These are phyloP conservation scores for Chionoecetes opilio DNA, from an alignment of 1,140 invertebrate genomes.

Conservation along the genomic window DNA sequence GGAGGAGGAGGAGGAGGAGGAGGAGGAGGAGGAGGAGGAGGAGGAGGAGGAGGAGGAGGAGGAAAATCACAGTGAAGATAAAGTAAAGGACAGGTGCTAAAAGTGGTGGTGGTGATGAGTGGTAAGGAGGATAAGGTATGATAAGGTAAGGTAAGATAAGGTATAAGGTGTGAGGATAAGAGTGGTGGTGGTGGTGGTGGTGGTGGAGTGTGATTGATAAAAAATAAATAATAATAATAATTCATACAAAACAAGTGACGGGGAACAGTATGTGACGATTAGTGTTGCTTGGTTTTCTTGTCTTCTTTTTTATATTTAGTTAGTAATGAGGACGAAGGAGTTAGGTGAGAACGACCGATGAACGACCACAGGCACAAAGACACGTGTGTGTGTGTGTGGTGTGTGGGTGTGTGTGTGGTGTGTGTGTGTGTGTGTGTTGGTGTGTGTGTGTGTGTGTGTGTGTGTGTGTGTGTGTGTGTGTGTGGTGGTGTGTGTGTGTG, in stretches of 20 bases:
- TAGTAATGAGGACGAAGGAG: no score
- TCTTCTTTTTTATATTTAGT: no score
- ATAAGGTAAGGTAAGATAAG: not conserved
- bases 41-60: not conserved
- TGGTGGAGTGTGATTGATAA: not conserved
- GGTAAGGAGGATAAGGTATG: not conserved
- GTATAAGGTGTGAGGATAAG: not conserved
- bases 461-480: no score
- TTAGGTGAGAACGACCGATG: no score
- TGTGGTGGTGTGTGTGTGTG: no score
- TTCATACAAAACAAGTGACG: not conserved
- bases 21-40: slow-evolving; percentile 15
- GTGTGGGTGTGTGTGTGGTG: no score
- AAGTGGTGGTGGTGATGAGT: not conserved
- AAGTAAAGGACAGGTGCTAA: not conserved
- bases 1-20: not conserved
- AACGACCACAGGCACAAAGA: no score
- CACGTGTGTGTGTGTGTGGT: no score
- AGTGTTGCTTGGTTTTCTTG: no score
- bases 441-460: no score
- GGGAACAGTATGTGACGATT: not conserved
- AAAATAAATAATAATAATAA: no score
- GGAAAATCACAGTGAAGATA: not conserved
- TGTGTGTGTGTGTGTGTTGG: no score
- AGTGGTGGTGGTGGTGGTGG: not conserved